Base-by-base conservation (phyloP, 2,888 invertebrate species). In the Electrophaes corylata region DNA sequence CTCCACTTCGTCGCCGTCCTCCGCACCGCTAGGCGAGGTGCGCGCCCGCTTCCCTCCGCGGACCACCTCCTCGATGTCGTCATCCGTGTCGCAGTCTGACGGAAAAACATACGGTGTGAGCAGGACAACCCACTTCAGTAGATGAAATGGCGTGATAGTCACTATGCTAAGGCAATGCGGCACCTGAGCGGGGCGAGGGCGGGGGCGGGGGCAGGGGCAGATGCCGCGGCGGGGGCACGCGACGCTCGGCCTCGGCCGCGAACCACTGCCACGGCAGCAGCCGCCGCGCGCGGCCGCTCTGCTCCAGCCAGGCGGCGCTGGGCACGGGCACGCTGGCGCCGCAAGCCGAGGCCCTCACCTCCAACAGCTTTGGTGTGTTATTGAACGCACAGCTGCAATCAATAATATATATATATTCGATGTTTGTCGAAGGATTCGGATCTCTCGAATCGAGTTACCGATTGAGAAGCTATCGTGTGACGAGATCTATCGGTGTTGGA, bases 311-410 rank as follows among this genome's bases (percentile, higher is more conserved):
- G n/a, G 93, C 93, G 64, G 93, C 94, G 18, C 82, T 93, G 2
- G 95, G 95, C 55, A 95, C 96, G 50, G 86, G 85, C 62, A 94
- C 93, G 93, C 19, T 53, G 44, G 14, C 39, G 4, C 40, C n/a
- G 10, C 19, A 57, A 4, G 56, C 49, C 1, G 93, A 93, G 67
- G 26, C 5, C 10, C 92, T 92, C 1, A 96, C 95, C 83, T 95
- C 94, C 48, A 93, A 93, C 79, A 96, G 96, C 84, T 98, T 98
- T 3, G 98, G 98, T 4, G 98, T 98, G 82, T 96, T 96, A 4
- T 93, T 89, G 86, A 97, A 98, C 10, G 98, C 98, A 88, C 98
- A 98, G 41, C 98, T 97, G 83, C 5, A 18, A 48, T n/a, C n/a
- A n/a, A n/a, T n/a, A n/a, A n/a, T n/a, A n/a, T n/a, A n/a, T n/a